A percentile compares a stretch with the other conserved stretches of the same genome.
Conservation (phyloP, 2,113 vertebrate species). For the Pseudorasbora parva region DNA sequence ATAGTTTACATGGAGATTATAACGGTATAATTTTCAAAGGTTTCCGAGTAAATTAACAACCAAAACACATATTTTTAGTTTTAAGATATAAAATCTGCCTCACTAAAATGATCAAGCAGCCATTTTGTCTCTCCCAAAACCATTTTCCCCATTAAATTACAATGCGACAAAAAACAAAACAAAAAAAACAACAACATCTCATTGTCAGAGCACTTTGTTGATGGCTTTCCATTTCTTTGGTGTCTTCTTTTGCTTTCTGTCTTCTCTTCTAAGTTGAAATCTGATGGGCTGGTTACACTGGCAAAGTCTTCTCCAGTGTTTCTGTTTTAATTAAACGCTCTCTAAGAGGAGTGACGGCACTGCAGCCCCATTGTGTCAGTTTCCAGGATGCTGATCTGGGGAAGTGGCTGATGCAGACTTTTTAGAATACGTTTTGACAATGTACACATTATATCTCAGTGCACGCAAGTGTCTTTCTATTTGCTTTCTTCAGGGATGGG, state of each 20-base stretch:
- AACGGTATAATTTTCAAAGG: no score
- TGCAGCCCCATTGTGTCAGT: constrained; percentile 62
- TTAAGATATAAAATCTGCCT: no score
- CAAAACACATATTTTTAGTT: no score
- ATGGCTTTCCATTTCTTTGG: background rate
- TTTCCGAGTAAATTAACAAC: no score
- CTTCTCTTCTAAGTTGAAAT: background rate
- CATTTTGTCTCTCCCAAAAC: background rate
- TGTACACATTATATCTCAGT: constrained; percentile 44
- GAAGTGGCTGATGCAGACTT: constrained; percentile 40
- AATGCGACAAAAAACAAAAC: background rate
- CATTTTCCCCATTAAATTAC: background rate
- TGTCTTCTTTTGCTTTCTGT: background rate
- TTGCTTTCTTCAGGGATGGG: constrained; percentile 18
- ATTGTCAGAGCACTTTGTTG: background rate
- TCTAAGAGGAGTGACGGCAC: constrained; percentile 41
- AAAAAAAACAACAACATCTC: no score
- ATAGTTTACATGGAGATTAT: no score
- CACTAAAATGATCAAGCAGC: no score
- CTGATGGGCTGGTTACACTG: constrained; percentile 13
- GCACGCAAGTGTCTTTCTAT: constrained; percentile 45
- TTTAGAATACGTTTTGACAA: constrained; percentile 36
- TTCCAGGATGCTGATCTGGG: constrained; percentile 33
- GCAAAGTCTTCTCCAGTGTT: constrained; percentile 24
- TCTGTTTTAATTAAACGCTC: constrained; percentile 54